These are phyloP conservation scores for Pipa parva DNA, from an alignment of 2,113 vertebrate genomes.

Conservation along the genomic window DNA sequence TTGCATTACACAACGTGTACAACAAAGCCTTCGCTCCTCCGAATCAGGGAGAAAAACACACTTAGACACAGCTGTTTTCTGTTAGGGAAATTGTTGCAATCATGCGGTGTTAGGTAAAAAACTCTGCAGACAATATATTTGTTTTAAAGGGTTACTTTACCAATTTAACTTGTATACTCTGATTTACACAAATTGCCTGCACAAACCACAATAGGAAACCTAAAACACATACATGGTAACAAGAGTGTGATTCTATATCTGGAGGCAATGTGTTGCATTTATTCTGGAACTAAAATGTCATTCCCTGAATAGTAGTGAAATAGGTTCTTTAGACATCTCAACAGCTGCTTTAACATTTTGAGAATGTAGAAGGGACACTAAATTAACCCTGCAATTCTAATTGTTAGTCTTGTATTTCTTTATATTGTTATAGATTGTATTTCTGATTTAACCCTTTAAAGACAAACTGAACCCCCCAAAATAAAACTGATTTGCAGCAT, in stretches of 20 bases:
- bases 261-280: neutral
- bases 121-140: conserved; percentile 35
- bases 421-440: no score
- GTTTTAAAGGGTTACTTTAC: conserved; percentile 22
- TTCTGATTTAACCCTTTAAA: no score
- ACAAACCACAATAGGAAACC: conserved; percentile 27
- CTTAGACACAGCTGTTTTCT: conserved; percentile 29
- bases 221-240: conserved; percentile 4
- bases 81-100: conserved; percentile 35
- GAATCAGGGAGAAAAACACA: conserved; percentile 9
- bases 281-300: neutral
- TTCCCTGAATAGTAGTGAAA: neutral
- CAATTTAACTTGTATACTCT: conserved; percentile 37
- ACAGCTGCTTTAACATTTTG: neutral
- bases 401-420: no score
- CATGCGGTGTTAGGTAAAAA: conserved; percentile 36
- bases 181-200: conserved; percentile 34
- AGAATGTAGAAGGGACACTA: no score
- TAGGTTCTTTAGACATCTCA: neutral
- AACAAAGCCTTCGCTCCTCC: conserved; percentile 7
- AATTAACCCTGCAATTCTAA: no score
- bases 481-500: no score
- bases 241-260: conserved; percentile 7
- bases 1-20: conserved; percentile 13
- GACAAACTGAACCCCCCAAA: no score